Evolutionary conservation across 2,113 vertebrate genomes (phyloP).

Genomic region (Clarias batrachus): DNA sequence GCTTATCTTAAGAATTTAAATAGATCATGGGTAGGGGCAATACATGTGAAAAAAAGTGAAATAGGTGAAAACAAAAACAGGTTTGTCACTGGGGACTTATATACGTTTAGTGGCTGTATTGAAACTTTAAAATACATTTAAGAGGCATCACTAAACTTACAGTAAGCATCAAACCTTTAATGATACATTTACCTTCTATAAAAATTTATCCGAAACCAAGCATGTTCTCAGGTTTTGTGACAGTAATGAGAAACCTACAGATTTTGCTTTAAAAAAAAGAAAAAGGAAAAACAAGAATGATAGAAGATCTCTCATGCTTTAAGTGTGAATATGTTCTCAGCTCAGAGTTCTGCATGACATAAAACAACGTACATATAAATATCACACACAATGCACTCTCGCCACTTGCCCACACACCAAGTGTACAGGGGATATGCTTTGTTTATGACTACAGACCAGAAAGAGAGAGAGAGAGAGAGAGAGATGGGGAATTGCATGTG

Average conservation of each 20-base stretch:
- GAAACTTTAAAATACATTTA: not conserved
- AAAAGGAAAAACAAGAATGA: not conserved
- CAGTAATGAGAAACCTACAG: not conserved
- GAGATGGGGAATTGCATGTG: not conserved
- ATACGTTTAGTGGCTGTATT: not conserved
- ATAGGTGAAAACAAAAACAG: not conserved
- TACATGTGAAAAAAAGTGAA: not conserved
- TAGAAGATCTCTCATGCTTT: not conserved
- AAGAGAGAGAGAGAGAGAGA: not conserved
- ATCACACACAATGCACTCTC: constrained; percentile 26
- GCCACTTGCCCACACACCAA: constrained; percentile 42
- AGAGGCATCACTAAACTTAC: not conserved
- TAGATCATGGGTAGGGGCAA: not conserved
- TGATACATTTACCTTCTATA: not conserved
- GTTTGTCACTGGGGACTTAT: not conserved
- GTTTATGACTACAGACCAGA: not conserved
- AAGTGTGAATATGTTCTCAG: not conserved
- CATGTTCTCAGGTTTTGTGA: not conserved
- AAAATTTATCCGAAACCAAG: not conserved
- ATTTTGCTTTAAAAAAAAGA: not conserved
- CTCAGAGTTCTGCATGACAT: not conserved
- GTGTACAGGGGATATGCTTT: constrained; percentile 33
- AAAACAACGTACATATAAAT: constrained; percentile 28
- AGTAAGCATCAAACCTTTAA: not conserved
- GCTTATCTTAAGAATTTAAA: not conserved